Conservation (phyloP, 1,140 invertebrate genomes). For the Drosophila parvula region DNA sequence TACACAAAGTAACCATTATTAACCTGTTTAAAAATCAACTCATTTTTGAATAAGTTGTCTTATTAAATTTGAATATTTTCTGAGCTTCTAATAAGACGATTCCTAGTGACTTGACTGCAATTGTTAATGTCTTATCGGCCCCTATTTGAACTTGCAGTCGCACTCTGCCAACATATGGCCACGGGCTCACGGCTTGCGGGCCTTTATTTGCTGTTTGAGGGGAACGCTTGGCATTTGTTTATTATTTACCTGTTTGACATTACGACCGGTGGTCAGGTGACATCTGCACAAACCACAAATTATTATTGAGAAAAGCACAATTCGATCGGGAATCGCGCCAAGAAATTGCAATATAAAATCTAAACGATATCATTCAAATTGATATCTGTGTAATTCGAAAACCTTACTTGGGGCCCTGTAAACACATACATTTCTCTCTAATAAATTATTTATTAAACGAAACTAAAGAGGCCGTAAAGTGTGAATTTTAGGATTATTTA, state of each 20-base stretch:
- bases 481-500: too few species aligned
- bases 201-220: constrained; percentile 14
- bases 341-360: background rate
- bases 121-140: constrained; percentile 40
- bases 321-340: background rate
- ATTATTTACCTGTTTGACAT: constrained; percentile 30
- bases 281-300: background rate
- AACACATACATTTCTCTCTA: too few species aligned
- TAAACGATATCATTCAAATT: background rate
- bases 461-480: too few species aligned
- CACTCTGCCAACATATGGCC: constrained; percentile 31
- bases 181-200: constrained; percentile 19
- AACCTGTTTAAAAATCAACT: background rate
- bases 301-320: background rate
- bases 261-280: constrained; percentile 20
- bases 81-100: background rate
- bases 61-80: background rate
- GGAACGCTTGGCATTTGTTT: constrained; percentile 16
- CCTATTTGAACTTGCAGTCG: constrained; percentile 11
- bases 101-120: background rate
- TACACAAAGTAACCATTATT: background rate
- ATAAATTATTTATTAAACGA: too few species aligned
- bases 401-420: too few species aligned
- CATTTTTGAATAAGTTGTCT: background rate
- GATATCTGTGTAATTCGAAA: too few species aligned